A percentile compares a stretch with the other conserved stretches of the same genome.
phyloP scores from a whole-genome alignment of 2,888 invertebrate species.

The Meteorus colon region DNA sequence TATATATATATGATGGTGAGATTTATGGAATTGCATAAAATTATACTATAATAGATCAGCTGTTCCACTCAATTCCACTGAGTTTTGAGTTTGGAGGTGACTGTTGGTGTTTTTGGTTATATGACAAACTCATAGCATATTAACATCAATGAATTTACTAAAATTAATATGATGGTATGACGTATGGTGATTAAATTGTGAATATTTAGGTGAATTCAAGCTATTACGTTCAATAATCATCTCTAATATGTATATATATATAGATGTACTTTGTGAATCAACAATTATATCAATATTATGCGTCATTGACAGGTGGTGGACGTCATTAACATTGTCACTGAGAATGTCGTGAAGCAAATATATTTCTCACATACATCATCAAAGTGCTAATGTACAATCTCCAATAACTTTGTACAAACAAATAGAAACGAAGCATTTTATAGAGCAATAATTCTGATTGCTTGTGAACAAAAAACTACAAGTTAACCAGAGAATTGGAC shows the following conservation, averaged over 20 bases:
- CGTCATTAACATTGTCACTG: slow-evolving; percentile 4
- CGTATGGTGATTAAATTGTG: neutral
- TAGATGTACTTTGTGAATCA: neutral
- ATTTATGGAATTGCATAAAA: neutral
- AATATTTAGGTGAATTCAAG: neutral
- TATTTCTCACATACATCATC: neutral
- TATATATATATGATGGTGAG: neutral
- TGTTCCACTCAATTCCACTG: neutral
- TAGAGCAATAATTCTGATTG: neutral
- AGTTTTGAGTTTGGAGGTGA: neutral
- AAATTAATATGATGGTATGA: neutral
- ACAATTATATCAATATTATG: slow-evolving; percentile 43
- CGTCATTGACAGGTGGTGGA: slow-evolving; percentile 64
- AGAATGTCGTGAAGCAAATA: slow-evolving; percentile 56
- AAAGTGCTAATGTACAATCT: neutral
- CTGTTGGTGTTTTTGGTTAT: neutral
- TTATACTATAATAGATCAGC: neutral
- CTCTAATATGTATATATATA: neutral
- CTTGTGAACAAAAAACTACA: no score
- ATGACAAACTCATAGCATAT: neutral
- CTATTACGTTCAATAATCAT: neutral
- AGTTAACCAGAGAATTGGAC: no score
- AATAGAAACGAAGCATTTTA: neutral
- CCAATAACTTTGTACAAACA: neutral
- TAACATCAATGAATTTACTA: neutral